A percentile compares a stretch with the other conserved stretches of the same genome.
phyloP scores from a whole-genome alignment of 2,113 vertebrate genomes.

The Melanerpes formicivorus region DNA sequence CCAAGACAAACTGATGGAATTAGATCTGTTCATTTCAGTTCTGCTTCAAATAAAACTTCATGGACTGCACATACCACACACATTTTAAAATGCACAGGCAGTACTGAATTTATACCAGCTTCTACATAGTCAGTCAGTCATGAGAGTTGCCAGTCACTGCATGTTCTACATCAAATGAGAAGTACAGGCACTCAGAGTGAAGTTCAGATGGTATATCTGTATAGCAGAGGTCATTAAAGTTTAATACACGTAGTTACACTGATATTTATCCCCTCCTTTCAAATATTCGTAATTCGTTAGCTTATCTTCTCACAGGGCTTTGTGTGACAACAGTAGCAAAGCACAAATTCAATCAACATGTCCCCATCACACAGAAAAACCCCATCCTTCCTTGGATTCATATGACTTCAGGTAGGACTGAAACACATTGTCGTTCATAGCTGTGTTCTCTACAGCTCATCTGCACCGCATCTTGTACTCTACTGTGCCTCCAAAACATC shows the following conservation, averaged over 20 bases:
- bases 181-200: not conserved
- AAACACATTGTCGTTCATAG: not conserved
- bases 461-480: not conserved
- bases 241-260: not conserved
- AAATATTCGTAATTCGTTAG: not conserved
- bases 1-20: not conserved
- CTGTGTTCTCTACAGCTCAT: not conserved
- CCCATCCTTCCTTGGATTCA: not conserved
- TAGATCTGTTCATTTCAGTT: not conserved
- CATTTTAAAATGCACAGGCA: not conserved
- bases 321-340: not conserved
- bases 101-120: not conserved
- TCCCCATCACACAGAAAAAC: fast-evolving
- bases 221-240: not conserved
- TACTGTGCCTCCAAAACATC: not conserved
- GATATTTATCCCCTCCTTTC: fast-evolving
- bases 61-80: not conserved
- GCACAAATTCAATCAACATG: not conserved
- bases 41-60: not conserved
- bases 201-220: not conserved
- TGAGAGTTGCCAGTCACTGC: not conserved
- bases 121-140: not conserved
- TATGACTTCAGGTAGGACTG: not conserved
- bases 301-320: not conserved
- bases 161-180: not conserved